Base-by-base conservation (phyloP, 2,888 invertebrate genomes). In the Leptopilina syphax region DNA sequence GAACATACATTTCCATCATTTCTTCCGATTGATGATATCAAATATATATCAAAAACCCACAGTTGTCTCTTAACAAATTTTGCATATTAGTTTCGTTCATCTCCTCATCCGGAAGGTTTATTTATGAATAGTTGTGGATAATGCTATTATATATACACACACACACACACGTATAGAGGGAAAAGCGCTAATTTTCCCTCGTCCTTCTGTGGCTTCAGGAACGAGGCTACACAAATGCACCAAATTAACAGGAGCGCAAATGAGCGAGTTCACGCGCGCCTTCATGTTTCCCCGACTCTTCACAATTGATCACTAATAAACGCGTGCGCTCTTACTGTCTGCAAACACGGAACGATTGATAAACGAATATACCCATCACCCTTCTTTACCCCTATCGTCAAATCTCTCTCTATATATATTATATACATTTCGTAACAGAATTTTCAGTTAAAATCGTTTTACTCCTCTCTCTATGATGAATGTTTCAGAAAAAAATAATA, bases 221-320 rank as follows among this genome's bases (percentile, higher is more conserved):
- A 68, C 77, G 78, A 76, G 78, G 79, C 67, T 81, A 84, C 84
- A 87, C 89, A 88, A 86, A 88, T 87, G 86, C 84, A 87, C 88
- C 88, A 89, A 91, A 91, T 91, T 91, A 91, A 90, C 90, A 88
- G 90, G 83, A 90, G 89, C 91, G 90, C 90, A 90, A 91, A 90
- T 91, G 91, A 90, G 90, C 90, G 89, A 90, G 90, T 90, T 90
- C 89, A 87, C 89, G 88, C 90, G 88, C 87, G 85, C 86, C 85
- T 87, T 89, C 89, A 86, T 86, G 87, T 87, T 87, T 79, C 86
- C 85, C 84, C 82, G 80, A 79, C 85, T 86, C 85, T 83, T 89
- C 87, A 88, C 90, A 90, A 90, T 89, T 89, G 90, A 89, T 90
- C 89, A 88, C 90, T 90, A 90, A 90, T 90, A 90, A 90, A 90